These are phyloP conservation scores for Tribolium madens DNA, from an alignment of 1,140 invertebrate genomes.

Conservation along the genomic window DNA sequence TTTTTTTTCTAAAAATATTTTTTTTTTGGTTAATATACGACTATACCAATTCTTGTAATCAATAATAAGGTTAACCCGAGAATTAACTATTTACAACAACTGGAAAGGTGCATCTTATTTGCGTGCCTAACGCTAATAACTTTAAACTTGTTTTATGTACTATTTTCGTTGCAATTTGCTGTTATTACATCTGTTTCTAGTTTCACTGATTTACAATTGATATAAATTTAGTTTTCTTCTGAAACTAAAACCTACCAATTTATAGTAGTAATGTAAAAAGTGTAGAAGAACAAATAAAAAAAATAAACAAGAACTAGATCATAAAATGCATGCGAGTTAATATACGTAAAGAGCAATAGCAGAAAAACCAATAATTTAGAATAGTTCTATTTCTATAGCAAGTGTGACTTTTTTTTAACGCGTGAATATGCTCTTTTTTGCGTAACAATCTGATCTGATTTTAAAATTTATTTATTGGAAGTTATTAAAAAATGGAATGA, in stretches of 20 bases:
- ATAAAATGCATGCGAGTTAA: too few species aligned
- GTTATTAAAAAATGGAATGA: too few species aligned
- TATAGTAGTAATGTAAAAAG: not conserved
- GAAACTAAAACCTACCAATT: not conserved
- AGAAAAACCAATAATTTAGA: too few species aligned
- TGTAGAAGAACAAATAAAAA: too few species aligned
- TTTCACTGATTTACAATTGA: not conserved
- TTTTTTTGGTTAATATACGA: not conserved
- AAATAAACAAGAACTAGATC: too few species aligned
- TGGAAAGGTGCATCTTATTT: slow-evolving; percentile 19
- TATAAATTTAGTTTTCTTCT: not conserved
- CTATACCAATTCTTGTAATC: not conserved
- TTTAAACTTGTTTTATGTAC: not conserved
- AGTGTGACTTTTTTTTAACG: too few species aligned
- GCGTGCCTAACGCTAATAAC: slow-evolving; percentile 14
- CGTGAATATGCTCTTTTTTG: too few species aligned
- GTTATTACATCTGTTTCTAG: slow-evolving; percentile 10
- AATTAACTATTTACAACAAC: slow-evolving; percentile 10
- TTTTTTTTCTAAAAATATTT: not conserved
- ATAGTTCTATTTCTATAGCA: too few species aligned
- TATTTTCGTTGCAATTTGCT: slow-evolving; percentile 6
- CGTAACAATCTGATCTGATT: too few species aligned
- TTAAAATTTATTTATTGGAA: too few species aligned
- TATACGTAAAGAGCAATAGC: too few species aligned
- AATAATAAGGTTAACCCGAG: not conserved